Evolutionary conservation across 2,113 vertebrate species (phyloP), one percentile per base, ranked within the genome.

Genomic region (Hippotragus niger): DNA sequence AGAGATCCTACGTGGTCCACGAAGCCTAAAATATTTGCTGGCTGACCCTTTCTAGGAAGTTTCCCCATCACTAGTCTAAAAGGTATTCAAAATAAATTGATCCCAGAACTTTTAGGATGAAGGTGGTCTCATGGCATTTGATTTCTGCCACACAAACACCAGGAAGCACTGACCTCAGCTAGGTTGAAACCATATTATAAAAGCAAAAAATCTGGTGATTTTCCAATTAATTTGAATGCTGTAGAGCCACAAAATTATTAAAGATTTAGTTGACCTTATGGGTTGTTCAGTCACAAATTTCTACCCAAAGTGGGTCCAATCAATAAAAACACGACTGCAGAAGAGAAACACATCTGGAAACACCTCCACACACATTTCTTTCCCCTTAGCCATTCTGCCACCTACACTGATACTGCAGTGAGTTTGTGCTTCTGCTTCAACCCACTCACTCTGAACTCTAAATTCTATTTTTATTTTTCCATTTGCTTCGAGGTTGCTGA

Each of bases 391-490:
- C 11, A 33, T 67, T 71, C 88, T 71, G 80, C 45, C 47, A 76
- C 29, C 40, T 33, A 29, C 9, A 17, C n/a, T 36, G 50, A 60
- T 16, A n/a, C 43, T 52, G 71, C 12, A 14, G n/a, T 76, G 64
- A 57, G 23, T 92, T 43, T 95, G 47, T 87, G 21, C 16, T 60
- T 57, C 58, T 90, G 33, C 43, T 58, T 92, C 45, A 88, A 55
- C 31, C 74, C 62, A 33, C 81, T 88, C 43, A 36, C 71, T 83
- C 3, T 36, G 57, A 92, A 74, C 91, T 82, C 78, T 86, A 55
- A 89, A 89, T 92, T 89, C 78, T 80, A 58, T 82, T 47, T 89
- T 43, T 64, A 86, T 91, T 88, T 93, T 92, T 94, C 53, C 71
- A 82, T 92, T 25, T 25, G 40, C 43, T 5, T 96, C 31, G 76